These are phyloP conservation scores for Discoglossus pictus DNA, from an alignment of 2,797 vertebrate species.

Conservation along the genomic window DNA sequence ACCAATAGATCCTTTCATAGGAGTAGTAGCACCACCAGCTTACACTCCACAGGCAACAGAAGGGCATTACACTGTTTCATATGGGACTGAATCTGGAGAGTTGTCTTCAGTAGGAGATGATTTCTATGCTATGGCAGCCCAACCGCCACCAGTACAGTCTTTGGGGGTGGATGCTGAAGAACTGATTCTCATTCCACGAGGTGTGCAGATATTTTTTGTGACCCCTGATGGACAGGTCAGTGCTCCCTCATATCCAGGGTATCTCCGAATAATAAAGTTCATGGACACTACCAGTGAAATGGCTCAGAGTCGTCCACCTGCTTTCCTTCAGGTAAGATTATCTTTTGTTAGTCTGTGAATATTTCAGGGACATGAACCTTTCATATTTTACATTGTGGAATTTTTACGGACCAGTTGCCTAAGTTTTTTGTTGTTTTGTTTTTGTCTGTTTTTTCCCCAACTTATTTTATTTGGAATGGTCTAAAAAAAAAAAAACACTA, in stretches of 20 bases:
- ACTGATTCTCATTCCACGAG: conserved; percentile 85
- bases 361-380: too few species aligned
- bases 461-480: too few species aligned
- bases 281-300: conserved; percentile 72
- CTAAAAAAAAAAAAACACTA: too few species aligned
- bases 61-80: conserved; percentile 90
- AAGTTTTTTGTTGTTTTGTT: too few species aligned
- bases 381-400: too few species aligned
- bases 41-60: conserved; percentile 88
- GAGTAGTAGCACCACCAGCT: conserved; percentile 81
- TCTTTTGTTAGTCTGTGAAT: not conserved
- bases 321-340: conserved; percentile 88
- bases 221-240: conserved; percentile 92
- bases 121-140: conserved; percentile 78
- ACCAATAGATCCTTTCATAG: conserved; percentile 63
- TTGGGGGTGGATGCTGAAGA: conserved; percentile 88
- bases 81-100: conserved; percentile 88
- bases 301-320: conserved; percentile 78
- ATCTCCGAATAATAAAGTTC: conserved; percentile 91
- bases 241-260: conserved; percentile 94
- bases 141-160: conserved; percentile 76
- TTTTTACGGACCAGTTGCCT: too few species aligned
- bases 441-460: too few species aligned
- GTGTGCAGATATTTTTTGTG: conserved; percentile 96
- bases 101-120: conserved; percentile 83